Evolutionary conservation across 2,797 vertebrate species (phyloP).

Genomic region (Muscicapa comitata): DNA sequence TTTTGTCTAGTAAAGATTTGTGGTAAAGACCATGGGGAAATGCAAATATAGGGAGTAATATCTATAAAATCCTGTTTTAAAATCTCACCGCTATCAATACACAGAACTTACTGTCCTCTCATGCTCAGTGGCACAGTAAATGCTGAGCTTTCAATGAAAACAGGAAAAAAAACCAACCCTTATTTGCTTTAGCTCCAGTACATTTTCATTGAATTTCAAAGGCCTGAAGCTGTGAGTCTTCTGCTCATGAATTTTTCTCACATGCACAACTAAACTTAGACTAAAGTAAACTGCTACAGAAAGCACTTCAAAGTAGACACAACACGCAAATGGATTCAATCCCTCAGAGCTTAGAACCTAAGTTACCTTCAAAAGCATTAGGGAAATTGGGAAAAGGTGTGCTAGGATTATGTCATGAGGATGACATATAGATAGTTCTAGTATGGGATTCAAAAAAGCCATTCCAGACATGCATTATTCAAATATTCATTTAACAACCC

Average conservation of each 20-base stretch:
- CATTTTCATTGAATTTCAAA: not conserved
- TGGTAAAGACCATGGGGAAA: not conserved
- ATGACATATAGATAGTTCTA: not conserved
- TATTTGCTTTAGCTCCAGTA: not conserved
- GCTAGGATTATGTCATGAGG: not conserved
- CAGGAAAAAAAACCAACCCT: not conserved
- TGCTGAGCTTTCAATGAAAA: constrained; percentile 51
- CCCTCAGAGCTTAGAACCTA: not conserved
- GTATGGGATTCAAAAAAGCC: not conserved
- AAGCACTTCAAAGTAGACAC: not conserved
- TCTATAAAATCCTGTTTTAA: not conserved
- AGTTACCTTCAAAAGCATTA: not conserved
- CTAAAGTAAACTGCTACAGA: not conserved
- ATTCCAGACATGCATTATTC: not conserved
- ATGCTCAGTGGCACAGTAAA: not conserved
- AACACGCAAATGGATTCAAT: fast-evolving
- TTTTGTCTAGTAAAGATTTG: not conserved
- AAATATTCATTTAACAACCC: not conserved
- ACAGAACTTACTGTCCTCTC: not conserved
- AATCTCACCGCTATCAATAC: not conserved
- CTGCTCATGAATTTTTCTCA: not conserved
- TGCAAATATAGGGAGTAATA: not conserved
- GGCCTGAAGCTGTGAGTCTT: not conserved
- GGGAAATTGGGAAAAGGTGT: not conserved
- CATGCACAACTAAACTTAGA: not conserved